Conservation (phyloP, 2,113 vertebrate species). For the human region DNA sequence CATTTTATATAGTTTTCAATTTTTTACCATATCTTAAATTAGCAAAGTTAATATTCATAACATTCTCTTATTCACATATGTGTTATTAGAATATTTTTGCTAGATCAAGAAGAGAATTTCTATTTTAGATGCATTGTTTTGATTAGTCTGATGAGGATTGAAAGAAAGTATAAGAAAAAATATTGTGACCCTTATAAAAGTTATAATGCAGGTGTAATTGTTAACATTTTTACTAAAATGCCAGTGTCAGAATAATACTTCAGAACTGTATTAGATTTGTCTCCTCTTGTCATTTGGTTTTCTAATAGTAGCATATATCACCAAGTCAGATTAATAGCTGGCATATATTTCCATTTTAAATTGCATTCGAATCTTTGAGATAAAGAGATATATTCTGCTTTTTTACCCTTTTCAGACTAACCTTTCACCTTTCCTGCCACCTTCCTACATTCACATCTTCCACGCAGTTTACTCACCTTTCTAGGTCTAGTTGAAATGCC, state of each 20-base stretch:
- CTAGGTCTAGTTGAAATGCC: background rate
- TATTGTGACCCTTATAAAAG: background rate
- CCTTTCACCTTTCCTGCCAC: background rate
- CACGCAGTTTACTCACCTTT: background rate
- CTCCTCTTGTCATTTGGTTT: conserved; percentile 3
- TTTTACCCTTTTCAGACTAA: background rate
- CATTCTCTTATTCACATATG: background rate
- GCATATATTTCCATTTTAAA: conserved; percentile 39
- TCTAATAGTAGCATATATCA: background rate
- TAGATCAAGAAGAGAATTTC: conserved; percentile 40
- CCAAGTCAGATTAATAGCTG: background rate
- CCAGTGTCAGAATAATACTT: conserved; percentile 31
- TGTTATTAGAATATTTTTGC: conserved; percentile 49
- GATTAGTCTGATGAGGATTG: conserved; percentile 35
- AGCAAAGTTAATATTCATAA: conserved; percentile 40
- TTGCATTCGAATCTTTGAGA: background rate
- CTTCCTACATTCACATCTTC: background rate
- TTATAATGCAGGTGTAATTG: conserved; percentile 33
- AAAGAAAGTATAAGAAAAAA: conserved; percentile 48
- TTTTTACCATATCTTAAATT: background rate
- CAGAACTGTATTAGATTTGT: background rate
- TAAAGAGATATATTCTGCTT: background rate
- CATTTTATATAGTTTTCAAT: background rate
- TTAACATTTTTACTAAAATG: conserved; percentile 41
- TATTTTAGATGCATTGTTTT: conserved; percentile 39